phyloP scores from a whole-genome alignment of 2,113 vertebrate species.

The human (Homo sapiens) region GRCh38 chr16:49653001-49653500 shows the following conservation, averaged over 20 bases:
- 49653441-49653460: constrained; percentile 76
- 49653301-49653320: background rate
- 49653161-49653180: background rate
- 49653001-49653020: constrained; percentile 93
- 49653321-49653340: constrained; percentile 17
- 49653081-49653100: constrained; percentile 76
- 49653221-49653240: background rate
- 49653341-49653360: constrained; percentile 64
- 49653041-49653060: constrained; percentile 89
- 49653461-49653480: constrained; percentile 77
- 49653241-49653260: background rate
- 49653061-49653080: constrained; percentile 82
- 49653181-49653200: background rate
- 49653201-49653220: background rate
- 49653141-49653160: background rate
- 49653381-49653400: constrained; percentile 69
- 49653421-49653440: constrained; percentile 73
- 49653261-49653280: constrained; percentile 23
- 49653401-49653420: constrained; percentile 66
- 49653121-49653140: background rate
- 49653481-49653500: constrained; percentile 58
- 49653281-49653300: background rate
- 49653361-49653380: constrained; percentile 50
- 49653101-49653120: constrained; percentile 66
- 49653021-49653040: constrained; percentile 90